These are phyloP conservation scores for Brotula barbata DNA, from an alignment of 2,797 vertebrate genomes.

Conservation along the genomic window DNA sequence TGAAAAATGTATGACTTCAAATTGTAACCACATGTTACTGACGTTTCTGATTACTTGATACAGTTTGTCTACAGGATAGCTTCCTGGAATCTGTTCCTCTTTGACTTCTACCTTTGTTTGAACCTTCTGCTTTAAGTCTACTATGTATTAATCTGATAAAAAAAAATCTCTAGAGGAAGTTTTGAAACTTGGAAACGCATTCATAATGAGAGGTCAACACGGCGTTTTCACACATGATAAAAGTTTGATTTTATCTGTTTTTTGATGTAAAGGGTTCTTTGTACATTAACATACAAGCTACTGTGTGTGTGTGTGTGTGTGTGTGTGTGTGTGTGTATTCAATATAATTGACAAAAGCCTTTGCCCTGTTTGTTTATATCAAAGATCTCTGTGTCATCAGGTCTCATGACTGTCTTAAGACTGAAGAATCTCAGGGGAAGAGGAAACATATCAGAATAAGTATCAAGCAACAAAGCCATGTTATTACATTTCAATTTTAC, in stretches of 20 bases:
- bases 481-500: neutral
- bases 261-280: no score
- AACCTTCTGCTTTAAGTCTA: neutral
- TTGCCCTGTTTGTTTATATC: constrained; percentile 7
- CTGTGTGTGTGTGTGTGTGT: constrained; percentile 6
- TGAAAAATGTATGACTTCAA: neutral
- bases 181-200: no score
- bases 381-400: constrained; percentile 21
- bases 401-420: constrained; percentile 67
- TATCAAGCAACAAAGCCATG: neutral
- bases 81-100: neutral
- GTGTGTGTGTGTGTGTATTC: constrained; percentile 2
- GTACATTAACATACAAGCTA: no score
- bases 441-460: constrained; percentile 1
- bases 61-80: neutral
- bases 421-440: constrained; percentile 1
- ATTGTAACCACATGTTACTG: neutral
- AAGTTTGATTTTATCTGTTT: no score
- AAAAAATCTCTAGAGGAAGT: no score
- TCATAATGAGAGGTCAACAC: no score
- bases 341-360: neutral
- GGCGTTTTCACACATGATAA: no score
- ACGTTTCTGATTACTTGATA: neutral
- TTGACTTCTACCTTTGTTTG: neutral
- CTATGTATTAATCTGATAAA: no score